Conservation (phyloP, 2,113 vertebrate species). For the Nannospalax galili region DNA sequence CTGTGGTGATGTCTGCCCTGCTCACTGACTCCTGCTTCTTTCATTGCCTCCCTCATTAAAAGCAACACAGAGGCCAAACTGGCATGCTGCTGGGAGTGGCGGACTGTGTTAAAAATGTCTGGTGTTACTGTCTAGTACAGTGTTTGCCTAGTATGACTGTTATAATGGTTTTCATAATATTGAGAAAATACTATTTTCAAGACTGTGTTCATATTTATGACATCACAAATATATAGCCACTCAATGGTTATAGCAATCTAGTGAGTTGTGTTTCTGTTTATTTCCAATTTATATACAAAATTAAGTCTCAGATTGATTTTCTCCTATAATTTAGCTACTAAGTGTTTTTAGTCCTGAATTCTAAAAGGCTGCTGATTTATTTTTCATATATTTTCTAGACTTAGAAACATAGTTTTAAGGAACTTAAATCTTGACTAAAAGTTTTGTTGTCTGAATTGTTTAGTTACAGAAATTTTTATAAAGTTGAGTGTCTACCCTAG, state of each 20-base stretch:
- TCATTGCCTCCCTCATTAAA: neutral
- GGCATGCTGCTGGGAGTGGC: neutral
- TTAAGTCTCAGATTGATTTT: neutral
- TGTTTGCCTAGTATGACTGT: neutral
- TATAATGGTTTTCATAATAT: neutral
- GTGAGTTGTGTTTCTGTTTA: neutral
- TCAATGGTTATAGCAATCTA: neutral
- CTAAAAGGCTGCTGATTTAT: slow-evolving; percentile 8
- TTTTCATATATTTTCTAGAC: neutral
- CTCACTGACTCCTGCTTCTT: neutral
- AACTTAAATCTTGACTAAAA: neutral
- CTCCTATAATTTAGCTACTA: neutral
- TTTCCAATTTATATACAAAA: neutral
- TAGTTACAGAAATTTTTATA: neutral
- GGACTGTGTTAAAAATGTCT: neutral
- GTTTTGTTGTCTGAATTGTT: neutral
- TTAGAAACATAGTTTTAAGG: neutral
- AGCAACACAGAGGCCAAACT: neutral
- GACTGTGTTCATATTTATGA: neutral
- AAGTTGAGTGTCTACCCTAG: neutral
- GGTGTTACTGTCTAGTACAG: neutral
- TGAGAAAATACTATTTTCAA: neutral
- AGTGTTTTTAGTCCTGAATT: neutral
- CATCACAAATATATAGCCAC: neutral
- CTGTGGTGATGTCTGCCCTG: neutral